Evolutionary conservation across 2,888 invertebrate species (phyloP).

Genomic region (Coelinius sp.): DNA sequence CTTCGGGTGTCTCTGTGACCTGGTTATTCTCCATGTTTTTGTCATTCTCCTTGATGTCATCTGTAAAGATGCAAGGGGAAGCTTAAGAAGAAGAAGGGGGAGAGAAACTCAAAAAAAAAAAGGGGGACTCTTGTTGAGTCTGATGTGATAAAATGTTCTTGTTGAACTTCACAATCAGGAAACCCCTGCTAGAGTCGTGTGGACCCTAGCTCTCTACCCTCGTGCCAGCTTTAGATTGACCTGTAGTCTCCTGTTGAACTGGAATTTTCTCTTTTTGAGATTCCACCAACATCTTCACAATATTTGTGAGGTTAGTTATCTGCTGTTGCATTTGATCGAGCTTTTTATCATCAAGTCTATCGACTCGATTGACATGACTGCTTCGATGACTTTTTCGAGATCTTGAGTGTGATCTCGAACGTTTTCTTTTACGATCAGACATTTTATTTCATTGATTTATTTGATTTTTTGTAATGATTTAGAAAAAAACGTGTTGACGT

Average conservation of each 20-base stretch:
- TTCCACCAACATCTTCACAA: neutral
- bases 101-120: no score
- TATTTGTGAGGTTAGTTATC: neutral
- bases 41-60: neutral
- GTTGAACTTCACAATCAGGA: neutral
- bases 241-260: neutral
- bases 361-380: no score
- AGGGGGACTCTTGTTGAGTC: neutral
- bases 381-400: neutral
- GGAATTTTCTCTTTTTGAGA: neutral
- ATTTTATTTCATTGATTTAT: neutral
- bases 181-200: slow-evolving; percentile 19
- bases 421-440: neutral
- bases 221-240: slow-evolving; percentile 13
- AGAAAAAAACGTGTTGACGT: neutral
- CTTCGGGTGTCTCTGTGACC: neutral
- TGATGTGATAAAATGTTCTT: neutral
- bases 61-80: neutral
- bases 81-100: neutral
- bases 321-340: neutral
- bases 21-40: neutral
- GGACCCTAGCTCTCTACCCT: slow-evolving; percentile 27
- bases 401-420: neutral
- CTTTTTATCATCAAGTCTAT: neutral
- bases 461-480: neutral